These are phyloP conservation scores for Sphaeridia pumilis DNA, from an alignment of 2,888 invertebrate genomes.

Conservation along the genomic window DNA sequence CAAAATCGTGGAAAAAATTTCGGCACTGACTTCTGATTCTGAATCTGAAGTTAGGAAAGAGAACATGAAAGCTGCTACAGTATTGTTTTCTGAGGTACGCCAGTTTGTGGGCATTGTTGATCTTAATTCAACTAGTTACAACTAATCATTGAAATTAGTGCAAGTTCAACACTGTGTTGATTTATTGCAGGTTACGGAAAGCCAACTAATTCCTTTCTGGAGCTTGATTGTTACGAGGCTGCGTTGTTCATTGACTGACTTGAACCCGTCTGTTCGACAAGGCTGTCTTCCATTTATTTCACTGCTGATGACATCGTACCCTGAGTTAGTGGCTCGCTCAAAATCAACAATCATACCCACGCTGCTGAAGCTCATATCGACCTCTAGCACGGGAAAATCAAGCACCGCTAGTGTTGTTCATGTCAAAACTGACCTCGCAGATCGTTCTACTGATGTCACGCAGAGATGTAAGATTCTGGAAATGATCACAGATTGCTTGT, in stretches of 20 bases:
- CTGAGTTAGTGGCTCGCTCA: slow-evolving; percentile 53
- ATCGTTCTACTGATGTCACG: slow-evolving; percentile 39
- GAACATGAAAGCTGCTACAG: slow-evolving; percentile 44
- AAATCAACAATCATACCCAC: slow-evolving; percentile 61
- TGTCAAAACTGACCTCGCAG: slow-evolving; percentile 57
- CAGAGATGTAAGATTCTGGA: slow-evolving; percentile 27
- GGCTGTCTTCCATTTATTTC: slow-evolving; percentile 71
- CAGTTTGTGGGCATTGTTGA: too few relatives aligned
- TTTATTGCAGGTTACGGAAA: slow-evolving; percentile 41
- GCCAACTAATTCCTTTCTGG: slow-evolving; percentile 59
- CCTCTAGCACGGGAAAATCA: slow-evolving; percentile 52
- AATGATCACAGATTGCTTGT: slow-evolving; percentile 28
- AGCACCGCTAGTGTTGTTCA: too few relatives aligned
- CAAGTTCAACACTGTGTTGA: not conserved
- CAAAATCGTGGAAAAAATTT: slow-evolving; percentile 54
- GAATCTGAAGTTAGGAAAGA: slow-evolving; percentile 49
- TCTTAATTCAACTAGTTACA: too few relatives aligned
- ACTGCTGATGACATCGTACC: slow-evolving; percentile 55
- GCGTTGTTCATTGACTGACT: slow-evolving; percentile 81
- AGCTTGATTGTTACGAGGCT: slow-evolving; percentile 65
- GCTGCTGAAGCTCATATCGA: slow-evolving; percentile 71
- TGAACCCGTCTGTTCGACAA: slow-evolving; percentile 64
- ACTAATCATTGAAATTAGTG: too few relatives aligned
- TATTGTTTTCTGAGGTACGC: too few relatives aligned
- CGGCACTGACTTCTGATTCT: slow-evolving; percentile 58